Evolutionary conservation across 2,113 vertebrate species (phyloP), one percentile per base, ranked within the genome.

Genomic region (Cinclus cinclus): DNA sequence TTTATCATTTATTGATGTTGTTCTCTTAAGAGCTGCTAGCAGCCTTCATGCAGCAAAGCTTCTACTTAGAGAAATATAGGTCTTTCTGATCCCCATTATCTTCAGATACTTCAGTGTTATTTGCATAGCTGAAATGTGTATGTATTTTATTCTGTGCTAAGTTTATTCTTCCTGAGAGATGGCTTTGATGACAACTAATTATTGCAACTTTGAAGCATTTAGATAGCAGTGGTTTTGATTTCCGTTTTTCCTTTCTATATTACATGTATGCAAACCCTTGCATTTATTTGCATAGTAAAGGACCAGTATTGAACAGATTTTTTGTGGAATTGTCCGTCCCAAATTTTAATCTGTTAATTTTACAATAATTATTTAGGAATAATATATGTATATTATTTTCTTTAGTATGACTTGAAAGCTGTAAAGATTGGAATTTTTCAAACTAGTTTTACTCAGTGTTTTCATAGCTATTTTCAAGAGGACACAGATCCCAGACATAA

Each of bases 171-270:
- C 81, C 89, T 91, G 59, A 83, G 89, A 95, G 94, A 79, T 84
- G 62, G 58, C 91, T 97, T 97, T 96, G 95, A 97, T 97, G 96
- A 49, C 74, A 87, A 71, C 73, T 96, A 95, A 95, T 97, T 96
- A 92, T 90, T 90, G 50, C 80, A 86, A 83, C 96, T 97, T 95
- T 97, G 96, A 97, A 96, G 90, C 80, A 74, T 94, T 95, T 94
- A 92, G 60, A 63, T 56, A 73, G 83, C 77, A 87, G 86, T 83
- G 87, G 79, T 6, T 94, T 91, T 93, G 55, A 95, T 90, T 97
- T 96, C 78, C 83, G 49, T 77, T 96, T 86, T 91, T 76, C 67
- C 62, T 94, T 83, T 94, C 67, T 80, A 6, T 93, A 24, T 58
- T 75, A 6, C 41, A 70, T 24, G 17, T 82, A 18, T 84, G 79